Base-by-base conservation (phyloP, 2,113 vertebrate species). In the Myodes glareolus region DNA sequence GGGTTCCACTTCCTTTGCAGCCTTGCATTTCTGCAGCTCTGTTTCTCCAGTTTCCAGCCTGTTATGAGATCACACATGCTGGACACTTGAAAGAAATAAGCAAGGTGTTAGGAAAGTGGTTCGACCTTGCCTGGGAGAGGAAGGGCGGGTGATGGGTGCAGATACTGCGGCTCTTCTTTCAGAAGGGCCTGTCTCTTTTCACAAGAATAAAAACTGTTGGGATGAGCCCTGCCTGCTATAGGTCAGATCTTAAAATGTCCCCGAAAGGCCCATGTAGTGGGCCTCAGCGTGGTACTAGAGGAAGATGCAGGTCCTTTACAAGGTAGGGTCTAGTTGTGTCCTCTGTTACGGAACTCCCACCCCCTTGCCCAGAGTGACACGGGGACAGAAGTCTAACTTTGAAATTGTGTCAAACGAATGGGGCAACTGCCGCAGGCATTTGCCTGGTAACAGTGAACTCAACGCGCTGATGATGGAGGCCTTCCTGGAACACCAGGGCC, bases 401-500 rank as follows among this genome's bases (percentile, higher is more conserved):
- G 9, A 65, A 58, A 11, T 52, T 25, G 29, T 70, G 67, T 39
- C 29, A 78, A 23, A 58, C 33, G 42, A 78, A 31, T 61, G 65
- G 45, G 39, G 19, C 39, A 3, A 85, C 14, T 42, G 19, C 17
- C 39, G 73, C 39, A 27, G 31, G 27, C 33, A 45, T 45, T 31
- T 13, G 23, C 42, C 42, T 4, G 68, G 36, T 47, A 36, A 36
- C 23, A 52, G 16, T 87, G 72, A 85, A 47, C 52, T 45, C 29
- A 47, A 52, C 27, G 19, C 11, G 39, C 10, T 36, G 33, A 3
- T 63, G 9, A 7, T 68, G 27, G 21, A 72, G 45, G 33, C 72
- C 85, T 55, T 97, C 47, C 88, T 61, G 36, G 61, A 89, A 42
- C 36, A 91, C 78, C 73, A 68, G 45, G 58, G 68, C 31, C 47